Conservation (phyloP, 2,888 invertebrate genomes). For the Oasisia sp. region DNA sequence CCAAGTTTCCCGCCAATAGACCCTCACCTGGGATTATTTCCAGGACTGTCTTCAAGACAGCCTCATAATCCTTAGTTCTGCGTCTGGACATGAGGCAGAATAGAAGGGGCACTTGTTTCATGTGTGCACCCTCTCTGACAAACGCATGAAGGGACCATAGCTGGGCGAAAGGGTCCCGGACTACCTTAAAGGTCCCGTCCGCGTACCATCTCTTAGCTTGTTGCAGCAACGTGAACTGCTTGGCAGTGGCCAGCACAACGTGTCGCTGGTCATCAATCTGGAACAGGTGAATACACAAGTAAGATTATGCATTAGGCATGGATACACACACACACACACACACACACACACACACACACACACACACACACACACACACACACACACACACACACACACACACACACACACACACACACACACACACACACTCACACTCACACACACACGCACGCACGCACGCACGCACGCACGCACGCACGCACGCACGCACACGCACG, state of each 20-base stretch:
- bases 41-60: neutral
- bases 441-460: no score
- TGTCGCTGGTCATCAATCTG: neutral
- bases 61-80: neutral
- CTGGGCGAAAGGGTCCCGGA: neutral
- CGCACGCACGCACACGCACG: no score
- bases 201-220: neutral
- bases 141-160: slow-evolving; percentile 14
- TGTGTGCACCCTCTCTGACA: neutral
- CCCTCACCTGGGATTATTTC: neutral
- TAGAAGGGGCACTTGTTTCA: neutral
- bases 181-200: neutral
- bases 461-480: no score
- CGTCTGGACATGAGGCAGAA: neutral
- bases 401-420: no score
- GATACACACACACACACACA: no score
- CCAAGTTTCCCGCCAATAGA: no score
- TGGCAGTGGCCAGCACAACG: neutral
- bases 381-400: no score
- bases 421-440: no score
- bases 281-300: neutral
- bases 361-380: no score
- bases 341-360: no score
- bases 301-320: no score
- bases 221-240: neutral